Conservation (phyloP, 2,113 vertebrate species). For the Cynoglossus semilaevis region DNA sequence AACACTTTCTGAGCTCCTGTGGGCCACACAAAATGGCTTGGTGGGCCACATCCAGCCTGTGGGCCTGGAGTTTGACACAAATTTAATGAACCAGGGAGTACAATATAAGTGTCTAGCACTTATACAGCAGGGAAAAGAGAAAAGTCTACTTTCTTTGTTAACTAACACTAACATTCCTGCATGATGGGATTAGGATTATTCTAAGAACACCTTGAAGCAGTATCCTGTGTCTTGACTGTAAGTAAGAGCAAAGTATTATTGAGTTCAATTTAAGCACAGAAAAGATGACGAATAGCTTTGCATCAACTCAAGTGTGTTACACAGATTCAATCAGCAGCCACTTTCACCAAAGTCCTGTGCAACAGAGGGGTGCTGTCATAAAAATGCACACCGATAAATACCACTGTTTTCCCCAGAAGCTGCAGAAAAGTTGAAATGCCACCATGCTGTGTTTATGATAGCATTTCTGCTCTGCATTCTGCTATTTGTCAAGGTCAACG, state of each 20-base stretch:
- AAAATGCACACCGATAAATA: slow-evolving; percentile 23
- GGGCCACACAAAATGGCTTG: no score
- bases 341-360: slow-evolving; percentile 29
- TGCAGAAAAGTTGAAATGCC: slow-evolving; percentile 30
- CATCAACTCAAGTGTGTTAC: background rate
- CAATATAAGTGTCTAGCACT: no score
- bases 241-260: slow-evolving; percentile 5
- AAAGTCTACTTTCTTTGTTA: no score
- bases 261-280: slow-evolving; percentile 11
- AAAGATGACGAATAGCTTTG: slow-evolving; percentile 6
- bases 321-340: slow-evolving; percentile 21
- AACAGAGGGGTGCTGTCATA: slow-evolving; percentile 22
- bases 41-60: no score
- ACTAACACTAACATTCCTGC: no score
- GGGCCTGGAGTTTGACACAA: no score
- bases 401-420: slow-evolving; percentile 17
- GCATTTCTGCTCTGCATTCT: slow-evolving; percentile 38
- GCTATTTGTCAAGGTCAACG: slow-evolving; percentile 66
- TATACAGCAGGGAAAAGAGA: no score
- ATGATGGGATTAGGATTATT: no score
- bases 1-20: no score
- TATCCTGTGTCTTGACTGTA: slow-evolving; percentile 6
- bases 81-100: no score
- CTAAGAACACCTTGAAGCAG: background rate
- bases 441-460: slow-evolving; percentile 36